Evolutionary conservation across 1,140 invertebrate genomes (phyloP), one percentile per base, ranked within the genome.

Genomic region (Drosophila ananassae): DNA sequence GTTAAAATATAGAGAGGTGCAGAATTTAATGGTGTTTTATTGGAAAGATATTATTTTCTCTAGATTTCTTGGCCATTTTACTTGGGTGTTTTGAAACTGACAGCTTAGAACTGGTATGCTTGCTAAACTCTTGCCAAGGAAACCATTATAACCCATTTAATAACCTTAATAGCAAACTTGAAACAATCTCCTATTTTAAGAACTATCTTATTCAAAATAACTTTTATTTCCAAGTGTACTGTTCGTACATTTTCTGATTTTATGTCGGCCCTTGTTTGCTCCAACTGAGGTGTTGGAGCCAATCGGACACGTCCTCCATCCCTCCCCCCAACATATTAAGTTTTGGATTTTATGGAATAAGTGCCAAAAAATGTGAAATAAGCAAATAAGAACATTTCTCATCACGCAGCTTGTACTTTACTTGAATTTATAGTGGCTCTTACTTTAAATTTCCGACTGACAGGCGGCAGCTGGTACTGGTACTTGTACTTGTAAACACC

Each of bases 261-360:
- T 12, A 5, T 17, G 13, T 2, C 34, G 34, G 9, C 34, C 34
- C 34, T 21, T 44, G 41, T 44, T 44, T 44, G n/a, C 6, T 44
- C 13, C 13, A 44, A 44, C 5, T 7, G 41, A 44, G 41, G 41
- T 44, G 41, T 21, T 44, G 41, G 1, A 17, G 17, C 17, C 17
- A 17, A 17, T 13, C 2, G 7, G 34, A 10, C 34, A 4, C 10
- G 2, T 10, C 32, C 32, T 34, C 2, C 10, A 9, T 17, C 10
- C 4, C 13, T 34, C 24, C 48, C 48, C 30, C 4, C 17, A 7
- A 21, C 41, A 13, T 21, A 3, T 8, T 53, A 12, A 12, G 12
- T 6, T n/a, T 30, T n/a, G n/a, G 9, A 22, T 69, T 69, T 69
- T 69, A 69, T 69, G 63, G 63, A 69, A 69, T 69, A 57, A 69